phyloP scores from a whole-genome alignment of 1,140 invertebrate species.

The Drosophila suzukii region DNA sequence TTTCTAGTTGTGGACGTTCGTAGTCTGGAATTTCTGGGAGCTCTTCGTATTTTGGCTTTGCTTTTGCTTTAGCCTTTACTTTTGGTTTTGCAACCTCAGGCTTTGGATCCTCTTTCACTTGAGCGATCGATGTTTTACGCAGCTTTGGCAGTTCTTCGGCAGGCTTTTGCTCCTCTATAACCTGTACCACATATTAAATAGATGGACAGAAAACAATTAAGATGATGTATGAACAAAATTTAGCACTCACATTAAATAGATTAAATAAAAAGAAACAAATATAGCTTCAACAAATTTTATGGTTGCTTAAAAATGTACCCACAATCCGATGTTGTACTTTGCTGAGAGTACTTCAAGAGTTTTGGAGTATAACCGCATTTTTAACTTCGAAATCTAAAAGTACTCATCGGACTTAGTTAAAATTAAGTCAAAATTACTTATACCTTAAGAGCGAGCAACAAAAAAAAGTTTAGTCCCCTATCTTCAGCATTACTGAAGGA shows the following conservation, averaged over 20 bases:
- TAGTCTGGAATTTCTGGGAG: constrained; percentile 91
- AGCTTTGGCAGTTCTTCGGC: constrained; percentile 80
- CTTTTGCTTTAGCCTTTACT: constrained; percentile 86
- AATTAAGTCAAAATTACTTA: too few species aligned
- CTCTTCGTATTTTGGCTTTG: constrained; percentile 87
- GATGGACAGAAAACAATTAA: constrained; percentile 1
- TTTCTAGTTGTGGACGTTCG: constrained; percentile 86
- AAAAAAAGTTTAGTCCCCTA: too few species aligned
- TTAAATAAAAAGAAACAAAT: background rate
- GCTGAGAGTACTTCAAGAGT: too few species aligned
- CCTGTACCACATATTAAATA: constrained; percentile 24
- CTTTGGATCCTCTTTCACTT: constrained; percentile 71
- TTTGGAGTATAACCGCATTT: too few species aligned
- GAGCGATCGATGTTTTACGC: constrained; percentile 70
- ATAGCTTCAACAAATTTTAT: too few species aligned
- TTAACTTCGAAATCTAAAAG: too few species aligned
- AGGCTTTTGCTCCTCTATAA: constrained; percentile 58
- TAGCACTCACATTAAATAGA: background rate
- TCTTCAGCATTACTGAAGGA: too few species aligned
- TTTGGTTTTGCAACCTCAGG: constrained; percentile 82
- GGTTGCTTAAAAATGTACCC: too few species aligned
- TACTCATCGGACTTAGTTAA: too few species aligned
- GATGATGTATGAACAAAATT: background rate
- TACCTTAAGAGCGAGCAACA: too few species aligned
- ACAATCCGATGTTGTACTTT: too few species aligned